A percentile compares a stretch with the other conserved stretches of the same genome.
Conservation (phyloP, 2,797 vertebrate species). For the Morus bassanus region DNA sequence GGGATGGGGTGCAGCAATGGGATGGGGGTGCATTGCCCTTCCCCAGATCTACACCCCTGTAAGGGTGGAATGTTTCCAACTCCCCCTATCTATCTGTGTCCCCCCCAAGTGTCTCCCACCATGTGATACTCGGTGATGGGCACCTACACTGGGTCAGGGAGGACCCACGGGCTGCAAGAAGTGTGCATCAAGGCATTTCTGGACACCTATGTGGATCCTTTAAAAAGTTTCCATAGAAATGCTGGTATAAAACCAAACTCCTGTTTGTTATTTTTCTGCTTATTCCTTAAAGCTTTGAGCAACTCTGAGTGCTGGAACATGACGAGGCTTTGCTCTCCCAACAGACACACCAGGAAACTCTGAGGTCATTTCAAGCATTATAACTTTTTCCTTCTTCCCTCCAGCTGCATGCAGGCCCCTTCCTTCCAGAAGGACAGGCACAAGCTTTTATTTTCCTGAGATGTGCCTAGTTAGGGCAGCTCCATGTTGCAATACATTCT, state of each 20-base stretch:
- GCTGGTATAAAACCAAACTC: background rate
- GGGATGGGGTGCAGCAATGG: background rate
- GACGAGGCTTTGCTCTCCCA: background rate
- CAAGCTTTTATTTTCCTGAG: background rate
- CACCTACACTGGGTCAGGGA: rapidly evolving
- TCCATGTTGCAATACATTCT: background rate
- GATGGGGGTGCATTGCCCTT: background rate
- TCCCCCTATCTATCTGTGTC: background rate
- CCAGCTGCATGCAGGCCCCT: conserved; percentile 15
- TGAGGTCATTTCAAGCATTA: conserved; percentile 52
- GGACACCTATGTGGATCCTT: background rate
- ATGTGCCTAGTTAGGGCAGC: background rate
- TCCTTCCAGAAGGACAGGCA: conserved; percentile 20
- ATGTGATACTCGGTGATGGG: rapidly evolving
- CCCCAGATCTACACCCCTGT: rapidly evolving
- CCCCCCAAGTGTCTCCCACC: background rate
- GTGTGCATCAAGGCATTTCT: background rate
- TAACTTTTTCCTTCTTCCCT: background rate
- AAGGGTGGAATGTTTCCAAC: background rate
- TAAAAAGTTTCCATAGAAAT: background rate
- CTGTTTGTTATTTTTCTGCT: background rate
- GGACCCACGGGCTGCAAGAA: rapidly evolving
- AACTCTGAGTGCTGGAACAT: background rate
- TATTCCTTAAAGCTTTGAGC: background rate
- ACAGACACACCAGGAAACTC: conserved; percentile 32